phyloP scores from a whole-genome alignment of 2,113 vertebrate genomes.

The Regulus satrapa region DNA sequence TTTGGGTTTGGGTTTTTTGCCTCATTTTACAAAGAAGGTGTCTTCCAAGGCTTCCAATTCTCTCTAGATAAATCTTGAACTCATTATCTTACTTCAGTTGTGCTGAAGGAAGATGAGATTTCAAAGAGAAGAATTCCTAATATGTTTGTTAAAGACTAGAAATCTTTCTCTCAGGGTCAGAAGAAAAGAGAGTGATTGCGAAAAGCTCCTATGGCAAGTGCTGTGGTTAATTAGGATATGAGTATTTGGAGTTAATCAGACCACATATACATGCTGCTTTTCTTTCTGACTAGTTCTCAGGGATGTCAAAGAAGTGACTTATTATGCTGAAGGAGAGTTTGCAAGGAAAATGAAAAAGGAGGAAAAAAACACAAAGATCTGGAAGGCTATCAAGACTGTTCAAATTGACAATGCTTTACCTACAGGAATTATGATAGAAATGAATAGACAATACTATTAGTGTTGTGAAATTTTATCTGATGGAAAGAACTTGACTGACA shows the following conservation, averaged over 20 bases:
- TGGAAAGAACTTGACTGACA: not conserved
- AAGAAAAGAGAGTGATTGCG: not conserved
- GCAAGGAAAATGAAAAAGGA: not conserved
- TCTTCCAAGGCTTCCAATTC: not conserved
- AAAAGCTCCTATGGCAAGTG: not conserved
- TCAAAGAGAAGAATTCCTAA: not conserved
- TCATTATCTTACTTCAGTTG: not conserved
- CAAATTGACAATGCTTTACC: not conserved
- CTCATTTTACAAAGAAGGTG: not conserved
- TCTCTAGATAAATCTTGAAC: not conserved
- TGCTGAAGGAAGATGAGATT: not conserved
- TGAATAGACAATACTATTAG: not conserved
- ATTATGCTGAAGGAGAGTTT: not conserved
- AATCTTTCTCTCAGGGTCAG: not conserved
- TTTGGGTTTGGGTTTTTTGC: too few species aligned
- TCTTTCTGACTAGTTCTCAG: not conserved
- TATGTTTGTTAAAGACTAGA: not conserved
- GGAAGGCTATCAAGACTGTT: not conserved
- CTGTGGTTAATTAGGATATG: not conserved
- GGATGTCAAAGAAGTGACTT: not conserved
- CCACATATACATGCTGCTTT: not conserved
- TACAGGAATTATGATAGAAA: not conserved
- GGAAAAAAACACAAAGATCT: not conserved
- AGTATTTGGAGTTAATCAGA: not conserved
- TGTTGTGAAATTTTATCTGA: not conserved